Conservation (phyloP, 2,888 invertebrate genomes). For the Drosophila sordidapex region DNA sequence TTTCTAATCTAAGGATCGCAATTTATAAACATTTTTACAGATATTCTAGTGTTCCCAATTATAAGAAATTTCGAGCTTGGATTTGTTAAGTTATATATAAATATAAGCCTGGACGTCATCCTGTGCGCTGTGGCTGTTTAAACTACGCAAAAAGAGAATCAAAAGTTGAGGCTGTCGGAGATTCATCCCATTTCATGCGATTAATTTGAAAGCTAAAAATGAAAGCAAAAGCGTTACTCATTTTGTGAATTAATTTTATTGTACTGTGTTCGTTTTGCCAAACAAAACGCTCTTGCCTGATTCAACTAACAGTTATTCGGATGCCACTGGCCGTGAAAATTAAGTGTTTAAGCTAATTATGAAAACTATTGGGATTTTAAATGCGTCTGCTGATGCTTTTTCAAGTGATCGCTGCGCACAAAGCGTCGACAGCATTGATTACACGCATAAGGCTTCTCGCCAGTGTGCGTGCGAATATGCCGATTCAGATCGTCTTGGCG, state of each 20-base stretch:
- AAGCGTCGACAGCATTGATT: constrained; percentile 78
- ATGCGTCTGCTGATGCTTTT: constrained; percentile 82
- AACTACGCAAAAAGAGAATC: not conserved
- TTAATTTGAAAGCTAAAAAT: not conserved
- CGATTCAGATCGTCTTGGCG: constrained; percentile 83
- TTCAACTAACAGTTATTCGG: constrained; percentile 68
- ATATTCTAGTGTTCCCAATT: not conserved
- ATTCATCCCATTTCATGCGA: not conserved
- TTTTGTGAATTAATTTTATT: constrained; percentile 71
- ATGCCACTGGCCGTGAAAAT: constrained; percentile 69
- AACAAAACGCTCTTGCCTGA: constrained; percentile 60
- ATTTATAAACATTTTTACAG: not conserved
- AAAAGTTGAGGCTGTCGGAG: not conserved
- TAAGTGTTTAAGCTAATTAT: constrained; percentile 39
- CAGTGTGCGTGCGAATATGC: constrained; percentile 81
- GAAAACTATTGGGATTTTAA: constrained; percentile 72
- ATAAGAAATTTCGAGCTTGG: not conserved
- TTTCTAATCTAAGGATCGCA: not conserved
- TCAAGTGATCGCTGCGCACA: constrained; percentile 82
- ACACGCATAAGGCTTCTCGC: constrained; percentile 82
- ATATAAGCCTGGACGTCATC: not conserved
- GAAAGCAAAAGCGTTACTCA: constrained; percentile 9
- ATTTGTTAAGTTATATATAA: not conserved
- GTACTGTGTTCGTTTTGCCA: constrained; percentile 62
- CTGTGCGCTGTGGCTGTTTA: not conserved